Conservation (phyloP, 2,113 vertebrate genomes). For the Spizaetus ornatus region DNA sequence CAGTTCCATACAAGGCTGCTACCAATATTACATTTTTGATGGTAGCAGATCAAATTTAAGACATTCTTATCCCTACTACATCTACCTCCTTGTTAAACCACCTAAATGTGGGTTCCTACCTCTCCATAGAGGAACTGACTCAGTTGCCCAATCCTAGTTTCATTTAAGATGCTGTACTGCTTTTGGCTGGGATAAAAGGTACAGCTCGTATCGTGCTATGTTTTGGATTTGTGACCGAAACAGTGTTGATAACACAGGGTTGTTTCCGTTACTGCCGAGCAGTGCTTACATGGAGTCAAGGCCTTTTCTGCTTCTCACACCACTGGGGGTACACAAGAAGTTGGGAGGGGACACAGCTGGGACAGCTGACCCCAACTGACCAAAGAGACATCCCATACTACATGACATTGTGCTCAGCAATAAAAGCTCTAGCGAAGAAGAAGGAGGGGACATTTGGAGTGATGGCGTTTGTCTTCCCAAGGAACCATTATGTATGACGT, state of each 20-base stretch:
- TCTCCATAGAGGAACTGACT: neutral
- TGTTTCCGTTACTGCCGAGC: neutral
- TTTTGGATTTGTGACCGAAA: neutral
- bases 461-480: no score
- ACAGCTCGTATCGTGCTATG: accelerated
- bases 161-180: neutral
- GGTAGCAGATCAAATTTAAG: neutral
- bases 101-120: neutral
- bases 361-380: no score
- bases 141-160: neutral
- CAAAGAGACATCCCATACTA: no score
- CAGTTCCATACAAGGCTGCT: neutral
- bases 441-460: no score
- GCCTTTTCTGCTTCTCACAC: no score
- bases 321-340: no score
- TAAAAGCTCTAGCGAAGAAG: no score
- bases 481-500: no score
- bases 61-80: neutral
- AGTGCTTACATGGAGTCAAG: no score
- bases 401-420: no score
- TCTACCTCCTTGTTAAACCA: neutral
- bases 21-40: neutral
- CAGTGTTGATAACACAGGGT: neutral
- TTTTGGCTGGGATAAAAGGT: neutral
- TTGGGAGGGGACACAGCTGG: no score